These are phyloP conservation scores for Pristionchus japonicus DNA, from an alignment of 2,888 invertebrate genomes.

Conservation along the genomic window DNA sequence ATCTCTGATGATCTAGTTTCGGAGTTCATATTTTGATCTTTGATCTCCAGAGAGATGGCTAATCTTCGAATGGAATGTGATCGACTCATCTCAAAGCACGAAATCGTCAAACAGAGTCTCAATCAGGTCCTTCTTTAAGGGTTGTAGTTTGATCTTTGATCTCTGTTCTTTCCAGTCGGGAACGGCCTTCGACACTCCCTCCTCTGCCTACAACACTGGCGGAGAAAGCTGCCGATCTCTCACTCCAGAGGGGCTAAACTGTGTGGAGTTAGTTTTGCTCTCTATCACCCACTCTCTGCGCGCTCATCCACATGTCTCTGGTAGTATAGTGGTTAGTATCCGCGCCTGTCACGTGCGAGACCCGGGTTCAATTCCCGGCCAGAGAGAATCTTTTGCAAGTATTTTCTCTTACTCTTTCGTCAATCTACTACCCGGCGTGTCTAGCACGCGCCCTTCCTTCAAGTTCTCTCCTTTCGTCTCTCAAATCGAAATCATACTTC, in stretches of 20 bases:
- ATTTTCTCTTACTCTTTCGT: background rate
- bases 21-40: background rate
- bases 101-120: conserved; percentile 66
- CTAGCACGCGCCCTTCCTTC: background rate
- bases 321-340: conserved; percentile 67
- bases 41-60: conserved; percentile 80
- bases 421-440: background rate
- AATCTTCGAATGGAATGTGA: conserved; percentile 80
- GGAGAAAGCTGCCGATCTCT: conserved; percentile 81
- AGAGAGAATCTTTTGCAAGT: conserved; percentile 54
- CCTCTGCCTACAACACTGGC: conserved; percentile 85
- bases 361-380: conserved; percentile 68
- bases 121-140: conserved; percentile 56
- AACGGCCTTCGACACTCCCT: conserved; percentile 78
- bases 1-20: background rate
- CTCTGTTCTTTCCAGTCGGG: background rate
- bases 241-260: conserved; percentile 57
- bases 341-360: conserved; percentile 67
- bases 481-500: conserved; percentile 59
- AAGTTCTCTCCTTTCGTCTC: background rate
- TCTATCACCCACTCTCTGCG: background rate
- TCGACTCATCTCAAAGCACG: conserved; percentile 76
- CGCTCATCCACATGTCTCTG: background rate
- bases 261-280: conserved; percentile 36
- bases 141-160: conserved; percentile 45